Evolutionary conservation across 2,113 vertebrate species (phyloP), one percentile per base, ranked within the genome.

Genomic region (Pitta sordida): DNA sequence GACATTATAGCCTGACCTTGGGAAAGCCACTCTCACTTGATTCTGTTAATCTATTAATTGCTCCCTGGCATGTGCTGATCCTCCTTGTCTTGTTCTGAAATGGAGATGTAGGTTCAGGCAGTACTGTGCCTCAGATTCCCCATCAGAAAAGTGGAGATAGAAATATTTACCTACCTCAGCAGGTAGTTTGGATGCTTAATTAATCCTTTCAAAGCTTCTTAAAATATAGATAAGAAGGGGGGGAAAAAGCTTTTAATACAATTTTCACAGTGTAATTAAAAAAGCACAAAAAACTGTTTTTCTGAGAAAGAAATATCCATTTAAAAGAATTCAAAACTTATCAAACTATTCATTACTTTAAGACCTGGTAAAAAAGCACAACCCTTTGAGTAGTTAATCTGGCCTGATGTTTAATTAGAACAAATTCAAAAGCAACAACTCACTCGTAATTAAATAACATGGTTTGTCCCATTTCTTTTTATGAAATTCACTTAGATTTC

Each of bases 161-260:
- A 41, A 88, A 86, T 64, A 74, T 88, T 91, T 86, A 93, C 85
- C 52, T 91, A 86, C 43, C 65, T 95, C 91, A 78, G 77, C 68
- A 92, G 77, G 70, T 85, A 75, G 34, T 85, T 80, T 83, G 68
- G 68, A 92, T 83, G 80, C 37, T 91, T 96, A 93, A 94, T 91
- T 94, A 96, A 93, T 95, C 41, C 70, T 94, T 92, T 44, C 67
- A 92, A 95, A 93, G 79, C 88, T 80, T 71, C 86, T 76, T 91
- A 94, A 90, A 90, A 68, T 55, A 59, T 14, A 95, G 84, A 93
- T 78, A 89, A 92, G 79, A 86, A 90, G 44, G n/a, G n/a, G n/a
- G n/a, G n/a, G 53, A 13, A 77, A 91, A 88, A 82, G 39, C 44
- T 76, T 80, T 74, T 37, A 79, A 86, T 71, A 71, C 58, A 37